Evolutionary conservation across 2,888 invertebrate genomes (phyloP).

Genomic region (Drosophila dives): DNA sequence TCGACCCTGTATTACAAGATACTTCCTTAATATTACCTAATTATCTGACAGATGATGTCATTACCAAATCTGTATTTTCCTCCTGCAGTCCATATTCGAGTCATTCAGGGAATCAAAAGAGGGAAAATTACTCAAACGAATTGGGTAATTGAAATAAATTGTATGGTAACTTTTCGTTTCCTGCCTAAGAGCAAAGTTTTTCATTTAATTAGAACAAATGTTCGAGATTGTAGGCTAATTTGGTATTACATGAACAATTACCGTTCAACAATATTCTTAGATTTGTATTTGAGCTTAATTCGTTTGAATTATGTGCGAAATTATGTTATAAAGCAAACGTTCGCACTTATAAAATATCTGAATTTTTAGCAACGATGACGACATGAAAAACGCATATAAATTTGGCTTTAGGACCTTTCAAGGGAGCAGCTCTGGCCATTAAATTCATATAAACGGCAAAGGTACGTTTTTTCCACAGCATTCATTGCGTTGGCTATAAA

Average conservation of each 20-base stretch:
- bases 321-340: not conserved
- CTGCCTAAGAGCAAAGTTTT: slow-evolving; percentile 20
- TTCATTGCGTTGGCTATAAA: slow-evolving; percentile 20
- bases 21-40: slow-evolving; percentile 18
- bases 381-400: not conserved
- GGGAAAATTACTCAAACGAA: slow-evolving; percentile 51
- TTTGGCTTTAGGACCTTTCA: slow-evolving; percentile 3
- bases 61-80: slow-evolving; percentile 32
- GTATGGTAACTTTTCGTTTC: slow-evolving; percentile 34
- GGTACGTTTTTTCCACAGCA: slow-evolving; percentile 3
- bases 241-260: slow-evolving; percentile 5
- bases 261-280: not conserved
- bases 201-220: slow-evolving; percentile 34
- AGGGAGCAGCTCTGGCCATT: not conserved
- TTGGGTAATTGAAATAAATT: slow-evolving; percentile 64
- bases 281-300: slow-evolving; percentile 8
- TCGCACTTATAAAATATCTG: slow-evolving; percentile 5
- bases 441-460: slow-evolving; percentile 1
- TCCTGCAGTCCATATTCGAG: slow-evolving; percentile 17
- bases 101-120: slow-evolving; percentile 12
- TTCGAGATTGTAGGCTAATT: slow-evolving; percentile 9
- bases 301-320: not conserved
- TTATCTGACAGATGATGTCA: slow-evolving; percentile 53
- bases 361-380: slow-evolving; percentile 1
- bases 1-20: not conserved